These are phyloP conservation scores for Caenorhabditis sulstoni DNA, from an alignment of 2,888 invertebrate species.

Conservation along the genomic window DNA sequence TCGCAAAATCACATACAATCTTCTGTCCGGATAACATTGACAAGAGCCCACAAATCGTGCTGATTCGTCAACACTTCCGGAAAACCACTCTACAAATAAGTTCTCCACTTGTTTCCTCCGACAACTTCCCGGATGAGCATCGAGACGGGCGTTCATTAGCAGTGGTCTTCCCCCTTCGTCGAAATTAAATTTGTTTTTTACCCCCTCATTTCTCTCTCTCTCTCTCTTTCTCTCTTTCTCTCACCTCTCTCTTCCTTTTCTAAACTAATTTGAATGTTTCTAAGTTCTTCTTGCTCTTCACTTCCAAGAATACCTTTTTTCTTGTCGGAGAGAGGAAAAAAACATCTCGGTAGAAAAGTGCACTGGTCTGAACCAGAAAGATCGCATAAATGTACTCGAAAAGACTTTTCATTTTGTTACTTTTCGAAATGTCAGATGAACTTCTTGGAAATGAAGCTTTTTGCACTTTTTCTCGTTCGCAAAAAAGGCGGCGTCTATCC, in stretches of 20 bases:
- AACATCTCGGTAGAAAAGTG: too few relatives aligned
- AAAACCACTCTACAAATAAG: not conserved
- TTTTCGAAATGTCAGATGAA: too few relatives aligned
- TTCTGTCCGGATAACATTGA: slow-evolving; percentile 1
- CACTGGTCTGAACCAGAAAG: too few relatives aligned
- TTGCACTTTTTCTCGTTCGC: too few relatives aligned
- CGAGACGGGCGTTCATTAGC: slow-evolving; percentile 11
- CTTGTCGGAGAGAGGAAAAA: too few relatives aligned
- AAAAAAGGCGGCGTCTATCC: too few relatives aligned
- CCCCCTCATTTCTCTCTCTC: not conserved
- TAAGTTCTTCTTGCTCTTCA: slow-evolving; percentile 20
- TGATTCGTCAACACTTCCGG: slow-evolving; percentile 1
- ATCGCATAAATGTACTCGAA: too few relatives aligned
- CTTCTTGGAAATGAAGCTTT: too few relatives aligned
- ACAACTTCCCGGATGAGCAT: slow-evolving; percentile 5
- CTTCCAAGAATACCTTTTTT: not conserved
- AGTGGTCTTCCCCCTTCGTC: not conserved
- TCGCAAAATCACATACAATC: slow-evolving; percentile 21
- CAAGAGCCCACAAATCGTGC: not conserved
- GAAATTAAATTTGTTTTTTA: slow-evolving; percentile 32
- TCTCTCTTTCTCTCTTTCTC: not conserved
- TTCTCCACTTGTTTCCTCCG: not conserved
- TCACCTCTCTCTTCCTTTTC: slow-evolving; percentile 1
- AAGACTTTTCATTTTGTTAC: too few relatives aligned
- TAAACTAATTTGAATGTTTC: slow-evolving; percentile 53